Conservation (phyloP, 23 tunicate species). For the Ascidia mentula region DNA sequence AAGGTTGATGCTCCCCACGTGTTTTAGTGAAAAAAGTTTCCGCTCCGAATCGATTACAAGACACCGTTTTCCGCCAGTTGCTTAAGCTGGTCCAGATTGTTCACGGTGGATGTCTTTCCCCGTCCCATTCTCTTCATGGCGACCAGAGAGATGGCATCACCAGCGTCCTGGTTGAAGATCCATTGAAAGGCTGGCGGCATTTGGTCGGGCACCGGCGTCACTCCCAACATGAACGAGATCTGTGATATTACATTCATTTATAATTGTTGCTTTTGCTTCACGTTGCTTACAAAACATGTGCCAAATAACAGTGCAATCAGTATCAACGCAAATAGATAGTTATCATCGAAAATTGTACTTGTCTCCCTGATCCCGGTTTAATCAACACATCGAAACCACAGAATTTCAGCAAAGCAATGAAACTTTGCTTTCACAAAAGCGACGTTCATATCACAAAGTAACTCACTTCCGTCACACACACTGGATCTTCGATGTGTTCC, state of each 20-base stretch:
- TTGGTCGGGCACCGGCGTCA: conserved; percentile 71
- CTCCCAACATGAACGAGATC: conserved; percentile 77
- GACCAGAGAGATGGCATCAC: conserved; percentile 75
- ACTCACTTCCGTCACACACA: conserved; percentile 79
- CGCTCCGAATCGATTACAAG: neutral
- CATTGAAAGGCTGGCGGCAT: conserved; percentile 88
- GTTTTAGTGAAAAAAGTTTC: neutral
- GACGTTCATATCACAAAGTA: no score
- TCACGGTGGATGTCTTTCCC: conserved; percentile 60
- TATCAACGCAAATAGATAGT: no score
- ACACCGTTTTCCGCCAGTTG: conserved; percentile 47
- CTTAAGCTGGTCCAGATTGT: conserved; percentile 27
- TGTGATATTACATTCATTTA: no score
- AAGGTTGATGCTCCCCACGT: no score
- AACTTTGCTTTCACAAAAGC: no score
- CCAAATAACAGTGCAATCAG: no score
- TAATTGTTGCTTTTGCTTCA: no score
- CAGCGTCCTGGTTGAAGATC: conserved; percentile 86
- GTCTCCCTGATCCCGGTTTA: no score
- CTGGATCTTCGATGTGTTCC: conserved; percentile 74
- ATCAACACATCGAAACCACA: no score
- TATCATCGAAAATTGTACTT: no score
- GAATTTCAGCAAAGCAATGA: no score
- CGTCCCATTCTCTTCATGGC: conserved; percentile 51
- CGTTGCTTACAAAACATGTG: no score